Base-by-base conservation (phyloP, 2,888 invertebrate genomes). In the Sarcophaga caerulescens region DNA sequence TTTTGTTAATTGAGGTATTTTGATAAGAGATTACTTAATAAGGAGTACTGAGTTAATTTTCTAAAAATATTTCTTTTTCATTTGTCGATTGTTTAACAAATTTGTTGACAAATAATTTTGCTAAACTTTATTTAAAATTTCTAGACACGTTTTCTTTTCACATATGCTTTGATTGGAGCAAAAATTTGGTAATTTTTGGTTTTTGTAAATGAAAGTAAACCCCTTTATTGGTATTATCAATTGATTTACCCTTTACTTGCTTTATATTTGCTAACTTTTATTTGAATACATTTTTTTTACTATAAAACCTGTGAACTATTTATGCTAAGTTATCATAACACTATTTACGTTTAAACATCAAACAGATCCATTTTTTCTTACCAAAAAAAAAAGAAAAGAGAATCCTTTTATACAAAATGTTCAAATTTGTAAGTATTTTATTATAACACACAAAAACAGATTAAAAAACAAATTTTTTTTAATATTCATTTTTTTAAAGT, bases 281-380 rank as follows among this genome's bases (percentile, higher is more conserved):
- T 74, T 45, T 47, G 45, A 23, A 47, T 62, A 45, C n/a, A n/a
- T 8, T 21, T 66, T 74, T 52, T 74, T 69, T 65, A 76, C 63
- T 81, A 81, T 81, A 76, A 57, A 81, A 81, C 19, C 17, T 57
- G 23, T 1, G 57, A 21, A 1, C 44, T 6, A 11, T n/a, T 5
- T 25, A 11, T 12, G 23, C 3, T 23, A 52, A 76, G 23, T 70
- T 17, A 70, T 57, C 81, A 81, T 65, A 75, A 70, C n/a, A 44
- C n/a, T 63, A 25, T 65, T 70, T 59, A 60, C 44, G 75, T 14
- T 70, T 17, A 44, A 60, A 21, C 75, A 17, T n/a, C n/a, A 6
- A 62, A 81, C 63, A 81, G 14, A 69, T 14, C 0, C 8, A 25
- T 47, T 52, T 52, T 47, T 10, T 60, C 25, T 68, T 21, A 14